These are phyloP conservation scores for Zaprionus lineosus DNA, from an alignment of 2,888 invertebrate species.

Conservation along the genomic window DNA sequence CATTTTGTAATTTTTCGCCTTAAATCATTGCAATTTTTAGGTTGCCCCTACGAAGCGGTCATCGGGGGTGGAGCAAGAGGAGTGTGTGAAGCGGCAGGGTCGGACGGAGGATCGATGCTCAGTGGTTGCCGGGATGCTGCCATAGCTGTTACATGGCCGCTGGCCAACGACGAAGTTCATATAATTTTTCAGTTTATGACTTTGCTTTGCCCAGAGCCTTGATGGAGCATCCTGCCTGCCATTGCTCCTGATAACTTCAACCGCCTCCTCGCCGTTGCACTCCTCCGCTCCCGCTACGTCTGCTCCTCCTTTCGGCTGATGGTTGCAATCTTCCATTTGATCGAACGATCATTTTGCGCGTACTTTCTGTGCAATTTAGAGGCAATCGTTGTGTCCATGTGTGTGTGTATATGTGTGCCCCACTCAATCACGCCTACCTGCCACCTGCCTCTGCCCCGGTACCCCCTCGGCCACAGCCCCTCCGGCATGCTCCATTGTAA, in stretches of 20 bases:
- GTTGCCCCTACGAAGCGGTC: too few species aligned
- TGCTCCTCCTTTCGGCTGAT: slow-evolving; percentile 10
- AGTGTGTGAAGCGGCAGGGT: too few species aligned
- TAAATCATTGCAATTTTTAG: slow-evolving; percentile 80
- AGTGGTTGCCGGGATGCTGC: too few species aligned
- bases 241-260: too few species aligned
- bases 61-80: too few species aligned
- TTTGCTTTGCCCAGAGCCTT: slow-evolving; percentile 46
- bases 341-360: slow-evolving; percentile 74
- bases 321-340: slow-evolving; percentile 62
- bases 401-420: slow-evolving; percentile 31
- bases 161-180: slow-evolving; percentile 22
- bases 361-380: slow-evolving; percentile 67
- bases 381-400: slow-evolving; percentile 7
- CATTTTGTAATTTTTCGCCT: slow-evolving; percentile 67
- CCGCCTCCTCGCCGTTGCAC: too few species aligned
- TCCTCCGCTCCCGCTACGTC: slow-evolving; percentile 3
- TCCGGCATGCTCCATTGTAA: slow-evolving; percentile 68
- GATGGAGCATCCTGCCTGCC: slow-evolving; percentile 18
- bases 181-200: slow-evolving; percentile 66
- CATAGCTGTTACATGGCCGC: slow-evolving; percentile 70
- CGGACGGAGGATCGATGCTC: too few species aligned
- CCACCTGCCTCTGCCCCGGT: slow-evolving; percentile 8
- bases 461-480: slow-evolving; percentile 6
- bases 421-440: slow-evolving; percentile 60